phyloP scores from a whole-genome alignment of 1,140 invertebrate genomes.

The Euschistus heros region DNA sequence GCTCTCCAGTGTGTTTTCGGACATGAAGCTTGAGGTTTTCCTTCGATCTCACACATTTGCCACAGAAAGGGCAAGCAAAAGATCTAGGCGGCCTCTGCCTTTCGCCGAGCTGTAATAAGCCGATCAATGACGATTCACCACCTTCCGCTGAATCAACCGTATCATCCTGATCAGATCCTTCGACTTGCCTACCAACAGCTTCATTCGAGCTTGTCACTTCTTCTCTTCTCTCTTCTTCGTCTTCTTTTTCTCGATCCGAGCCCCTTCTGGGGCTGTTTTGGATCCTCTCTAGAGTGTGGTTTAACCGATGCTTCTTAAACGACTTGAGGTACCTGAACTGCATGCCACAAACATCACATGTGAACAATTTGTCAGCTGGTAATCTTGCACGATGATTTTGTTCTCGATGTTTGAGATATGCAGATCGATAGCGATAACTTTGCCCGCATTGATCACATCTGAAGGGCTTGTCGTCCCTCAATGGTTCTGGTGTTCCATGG shows the following conservation, averaged over 20 bases:
- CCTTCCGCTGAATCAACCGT: constrained; percentile 45
- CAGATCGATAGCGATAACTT: constrained; percentile 75
- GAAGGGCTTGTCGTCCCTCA: constrained; percentile 75
- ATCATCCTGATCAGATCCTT: constrained; percentile 50
- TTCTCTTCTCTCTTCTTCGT: constrained; percentile 39
- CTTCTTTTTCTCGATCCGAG: constrained; percentile 24
- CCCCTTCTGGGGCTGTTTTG: constrained; percentile 36
- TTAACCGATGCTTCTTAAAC: constrained; percentile 77
- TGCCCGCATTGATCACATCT: constrained; percentile 84
- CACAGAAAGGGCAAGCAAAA: constrained; percentile 79
- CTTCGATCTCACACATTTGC: constrained; percentile 76
- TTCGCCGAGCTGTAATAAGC: constrained; percentile 48
- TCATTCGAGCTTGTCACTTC: constrained; percentile 64
- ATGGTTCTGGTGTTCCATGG: constrained; percentile 27
- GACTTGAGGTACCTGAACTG: constrained; percentile 79
- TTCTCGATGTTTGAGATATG: constrained; percentile 77
- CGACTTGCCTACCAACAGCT: constrained; percentile 37
- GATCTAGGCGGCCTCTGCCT: constrained; percentile 46
- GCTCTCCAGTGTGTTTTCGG: constrained; percentile 75
- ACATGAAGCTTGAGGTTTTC: constrained; percentile 82
- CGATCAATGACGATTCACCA: constrained; percentile 50
- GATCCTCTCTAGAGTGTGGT: constrained; percentile 69
- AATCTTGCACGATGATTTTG: constrained; percentile 75
- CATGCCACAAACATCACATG: constrained; percentile 81
- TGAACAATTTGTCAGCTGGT: constrained; percentile 78